Conservation (phyloP, 2,888 invertebrate species). For the Cataglyphis livida region DNA sequence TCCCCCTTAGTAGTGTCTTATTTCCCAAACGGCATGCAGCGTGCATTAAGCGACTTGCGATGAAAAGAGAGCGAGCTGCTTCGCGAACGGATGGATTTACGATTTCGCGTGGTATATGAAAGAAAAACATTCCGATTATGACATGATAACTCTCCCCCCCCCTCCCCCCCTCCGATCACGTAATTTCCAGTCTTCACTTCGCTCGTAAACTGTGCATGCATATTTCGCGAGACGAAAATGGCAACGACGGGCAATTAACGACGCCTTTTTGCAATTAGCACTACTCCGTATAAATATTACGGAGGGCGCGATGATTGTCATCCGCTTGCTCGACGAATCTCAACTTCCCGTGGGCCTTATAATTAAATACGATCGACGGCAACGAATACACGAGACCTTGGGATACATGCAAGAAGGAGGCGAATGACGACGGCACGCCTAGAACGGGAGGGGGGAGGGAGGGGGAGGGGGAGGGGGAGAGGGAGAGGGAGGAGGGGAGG, state of each 20-base stretch:
- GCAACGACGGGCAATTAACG: constrained; percentile 34
- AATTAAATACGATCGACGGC: constrained; percentile 20
- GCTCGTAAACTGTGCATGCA: constrained; percentile 17
- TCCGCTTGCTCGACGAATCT: constrained; percentile 2
- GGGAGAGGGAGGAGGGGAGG: neutral
- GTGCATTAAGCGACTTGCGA: neutral
- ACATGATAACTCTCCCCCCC: neutral
- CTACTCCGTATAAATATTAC: constrained; percentile 33
- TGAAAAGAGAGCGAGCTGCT: neutral
- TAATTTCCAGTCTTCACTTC: neutral
- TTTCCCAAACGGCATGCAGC: neutral
- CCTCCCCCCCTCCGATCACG: neutral
- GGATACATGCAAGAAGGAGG: neutral
- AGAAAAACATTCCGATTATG: neutral
- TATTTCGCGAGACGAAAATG: neutral
- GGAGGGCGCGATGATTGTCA: constrained; percentile 15
- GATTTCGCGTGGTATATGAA: neutral
- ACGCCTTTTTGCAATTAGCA: constrained; percentile 48
- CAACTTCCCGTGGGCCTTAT: constrained; percentile 16
- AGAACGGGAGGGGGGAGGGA: neutral
- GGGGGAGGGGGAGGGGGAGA: neutral
- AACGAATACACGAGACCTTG: neutral
- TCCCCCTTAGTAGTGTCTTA: neutral
- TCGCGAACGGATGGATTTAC: constrained; percentile 2
- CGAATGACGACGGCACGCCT: neutral